phyloP scores from a whole-genome alignment of 2,888 invertebrate species.

The Toxonevra muliebris region DNA sequence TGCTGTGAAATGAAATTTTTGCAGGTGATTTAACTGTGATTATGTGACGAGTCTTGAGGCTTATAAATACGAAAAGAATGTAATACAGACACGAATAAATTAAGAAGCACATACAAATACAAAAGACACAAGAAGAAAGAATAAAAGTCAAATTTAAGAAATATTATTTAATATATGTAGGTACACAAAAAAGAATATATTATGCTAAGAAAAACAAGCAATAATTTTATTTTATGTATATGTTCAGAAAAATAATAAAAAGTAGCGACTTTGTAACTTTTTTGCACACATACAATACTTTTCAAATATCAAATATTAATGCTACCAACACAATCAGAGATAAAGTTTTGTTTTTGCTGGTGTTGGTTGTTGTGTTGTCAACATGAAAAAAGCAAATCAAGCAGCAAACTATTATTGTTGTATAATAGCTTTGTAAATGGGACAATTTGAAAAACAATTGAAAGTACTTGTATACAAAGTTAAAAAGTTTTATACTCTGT shows the following conservation, averaged over 20 bases:
- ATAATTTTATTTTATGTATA: background rate
- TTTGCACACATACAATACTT: background rate
- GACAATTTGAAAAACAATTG: conserved; percentile 9
- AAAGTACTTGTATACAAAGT: background rate
- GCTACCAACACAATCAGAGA: no score
- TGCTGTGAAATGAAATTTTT: conserved; percentile 25
- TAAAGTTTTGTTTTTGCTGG: background rate
- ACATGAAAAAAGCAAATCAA: conserved; percentile 5
- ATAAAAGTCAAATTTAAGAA: background rate
- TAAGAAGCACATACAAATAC: no score
- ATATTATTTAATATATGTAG: background rate
- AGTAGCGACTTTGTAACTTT: background rate
- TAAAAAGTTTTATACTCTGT: background rate
- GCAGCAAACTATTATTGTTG: background rate
- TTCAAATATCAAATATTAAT: background rate
- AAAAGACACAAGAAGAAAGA: background rate
- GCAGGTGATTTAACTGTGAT: conserved; percentile 25
- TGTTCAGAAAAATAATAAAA: no score
- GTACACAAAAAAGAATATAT: no score
- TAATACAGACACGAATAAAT: background rate
- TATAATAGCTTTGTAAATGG: conserved; percentile 11
- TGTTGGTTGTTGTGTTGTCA: background rate
- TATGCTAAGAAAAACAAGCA: background rate
- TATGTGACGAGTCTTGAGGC: background rate
- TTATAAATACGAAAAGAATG: background rate